phyloP scores from a whole-genome alignment of 2,797 vertebrate genomes.

The Simalia tracyae region DNA sequence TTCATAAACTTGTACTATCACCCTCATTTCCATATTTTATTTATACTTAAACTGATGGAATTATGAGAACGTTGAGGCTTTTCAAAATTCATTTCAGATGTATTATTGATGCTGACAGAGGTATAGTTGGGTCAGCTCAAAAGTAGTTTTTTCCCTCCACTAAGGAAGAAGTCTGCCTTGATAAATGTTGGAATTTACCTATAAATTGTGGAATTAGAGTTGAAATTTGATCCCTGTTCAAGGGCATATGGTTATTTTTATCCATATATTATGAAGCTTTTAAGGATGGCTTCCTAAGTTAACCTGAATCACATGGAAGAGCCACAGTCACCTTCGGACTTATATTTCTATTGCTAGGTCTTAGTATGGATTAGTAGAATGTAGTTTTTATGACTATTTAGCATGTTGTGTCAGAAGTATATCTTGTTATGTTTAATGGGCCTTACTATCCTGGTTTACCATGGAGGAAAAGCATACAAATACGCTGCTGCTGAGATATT shows the following conservation, averaged over 20 bases:
- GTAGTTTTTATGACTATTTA: background rate
- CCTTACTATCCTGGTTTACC: background rate
- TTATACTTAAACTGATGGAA: background rate
- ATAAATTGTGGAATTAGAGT: background rate
- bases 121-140: background rate
- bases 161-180: background rate
- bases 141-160: background rate
- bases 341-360: background rate
- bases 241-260: background rate
- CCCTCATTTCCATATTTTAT: conserved; percentile 4
- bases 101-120: background rate
- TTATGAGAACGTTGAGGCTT: background rate
- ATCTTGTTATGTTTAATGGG: background rate
- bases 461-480: background rate
- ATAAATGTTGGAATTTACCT: background rate
- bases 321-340: background rate
- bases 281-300: background rate
- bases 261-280: background rate
- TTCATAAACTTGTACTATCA: background rate
- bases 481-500: background rate
- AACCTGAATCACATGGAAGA: background rate
- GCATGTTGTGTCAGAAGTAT: background rate
- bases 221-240: background rate
- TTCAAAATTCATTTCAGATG: background rate
- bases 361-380: background rate